Base-by-base conservation (phyloP, 2,797 vertebrate genomes). In the Bufotes viridis region DNA sequence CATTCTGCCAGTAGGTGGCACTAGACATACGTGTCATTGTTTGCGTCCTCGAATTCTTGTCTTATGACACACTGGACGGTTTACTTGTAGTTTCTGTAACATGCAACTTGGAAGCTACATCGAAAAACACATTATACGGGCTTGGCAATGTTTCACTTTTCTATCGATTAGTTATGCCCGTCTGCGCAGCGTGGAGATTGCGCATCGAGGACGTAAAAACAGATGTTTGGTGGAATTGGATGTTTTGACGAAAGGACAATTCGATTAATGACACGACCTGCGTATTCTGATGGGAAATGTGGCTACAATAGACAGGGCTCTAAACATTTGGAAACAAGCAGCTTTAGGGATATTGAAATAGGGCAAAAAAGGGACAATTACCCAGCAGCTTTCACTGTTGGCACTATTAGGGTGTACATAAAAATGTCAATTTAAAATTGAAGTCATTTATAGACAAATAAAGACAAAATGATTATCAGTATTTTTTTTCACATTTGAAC, bases 1-100 rank as follows among this genome's bases (percentile, higher is more conserved):
- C 0, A 0, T 7, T 70, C 12, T 34, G 82, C 94, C 95, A 94
- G 91, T 83, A 95, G 95, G 91, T 94, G 95, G 94, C 93, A 91
- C 15, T 42, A 88, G 82, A 24, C 24, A 15, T 67, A 22, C 67
- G 55, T 22, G 15, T 29, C 11, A 58, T 9, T 42, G 2, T 42
- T 34, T 3, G 17, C 9, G 5, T 20, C 6, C 24, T 63, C 29
- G 15, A 13, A 70, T 70, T 70, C 6, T 78, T 49, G n/a, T 22
- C 26, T 26, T 34, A 60, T 74, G 78, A 81, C 42, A 82, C 51
- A 78, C 24, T 87, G 42, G 24, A 76, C 72, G 12, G 9, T 61
- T 20, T 51, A 63, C 72, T 53, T 42, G 67, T 58, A 29, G 49
- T 76, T 88, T 78, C 67, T 63, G 82, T 85, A 79, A 79, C 51